phyloP scores from a whole-genome alignment of 2,113 vertebrate genomes.

The Nettapus auritus region DNA sequence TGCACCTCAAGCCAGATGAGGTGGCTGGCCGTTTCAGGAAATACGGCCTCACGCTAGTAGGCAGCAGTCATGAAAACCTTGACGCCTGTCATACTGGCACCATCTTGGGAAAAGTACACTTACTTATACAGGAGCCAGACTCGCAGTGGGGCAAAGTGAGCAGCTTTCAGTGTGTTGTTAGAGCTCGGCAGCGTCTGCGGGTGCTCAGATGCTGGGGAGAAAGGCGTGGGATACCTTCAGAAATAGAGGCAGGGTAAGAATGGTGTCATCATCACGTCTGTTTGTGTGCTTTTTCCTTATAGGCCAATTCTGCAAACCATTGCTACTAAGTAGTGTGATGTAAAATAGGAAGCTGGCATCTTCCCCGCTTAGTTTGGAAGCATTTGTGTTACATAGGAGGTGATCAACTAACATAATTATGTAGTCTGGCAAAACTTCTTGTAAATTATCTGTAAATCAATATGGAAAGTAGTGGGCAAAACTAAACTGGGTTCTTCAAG shows the following conservation, averaged over 20 bases:
- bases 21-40: neutral
- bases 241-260: neutral
- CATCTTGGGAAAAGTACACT: neutral
- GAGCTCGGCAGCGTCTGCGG: neutral
- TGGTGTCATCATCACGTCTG: no score
- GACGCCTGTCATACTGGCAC: neutral
- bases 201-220: neutral
- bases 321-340: neutral
- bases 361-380: neutral
- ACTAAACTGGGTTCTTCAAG: neutral
- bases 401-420: rapidly evolving
- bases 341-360: neutral
- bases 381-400: neutral
- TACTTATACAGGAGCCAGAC: neutral
- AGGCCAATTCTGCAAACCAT: neutral
- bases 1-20: neutral
- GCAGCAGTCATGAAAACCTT: neutral
- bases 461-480: neutral
- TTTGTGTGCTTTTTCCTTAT: neutral
- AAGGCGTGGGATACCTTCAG: neutral
- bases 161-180: neutral
- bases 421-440: neutral
- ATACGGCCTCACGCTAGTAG: rapidly evolving
- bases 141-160: neutral
- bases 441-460: neutral